Base-by-base conservation (phyloP, 2,113 vertebrate species). In the Euleptes europaea region DNA sequence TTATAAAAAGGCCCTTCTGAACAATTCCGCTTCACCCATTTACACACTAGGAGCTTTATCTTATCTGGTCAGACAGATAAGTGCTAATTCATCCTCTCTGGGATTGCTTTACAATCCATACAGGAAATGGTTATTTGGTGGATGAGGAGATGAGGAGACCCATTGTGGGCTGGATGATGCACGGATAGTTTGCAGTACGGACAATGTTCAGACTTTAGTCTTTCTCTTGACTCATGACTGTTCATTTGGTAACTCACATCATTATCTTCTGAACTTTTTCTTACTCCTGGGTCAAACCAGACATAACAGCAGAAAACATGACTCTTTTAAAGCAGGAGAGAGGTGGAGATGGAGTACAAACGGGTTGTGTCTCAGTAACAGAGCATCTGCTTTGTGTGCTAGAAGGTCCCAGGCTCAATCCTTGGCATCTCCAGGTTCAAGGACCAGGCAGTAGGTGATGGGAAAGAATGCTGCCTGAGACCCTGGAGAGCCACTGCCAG, bases 81-180 rank as follows among this genome's bases (percentile, higher is more conserved):
- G 44, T 85, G 67, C 19, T 89, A 90, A 90, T 94, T 91, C 89
- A 83, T 76, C 85, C 69, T 73, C 26, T 79, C 51, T n/a, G 83
- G 8, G 81, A 85, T 86, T 91, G 88, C 75, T 79, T 19, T 90
- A 83, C 75, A 88, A 57, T 88, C 72, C 86, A 89, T 93, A 92
- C 57, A 91, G 90, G 83, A 92, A 91, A 71, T 83, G 14, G 19
- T 19, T 73, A 70, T 49, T 79, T 28, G 40, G 26, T 5, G 67
- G 42, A 85, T 47, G 77, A 72, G 66, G 67, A 79, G 67, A 65
- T 90, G 86, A 91, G 44, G n/a, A n/a, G 17, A 35, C 14, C 15
- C 6, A 8, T 9, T 72, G 51, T 72, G 35, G 51, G 9, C 38
- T 0, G 0, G 69, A 67, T 89, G 67, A 33, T 73, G 49, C 73